Conservation (phyloP, 2,797 vertebrate genomes). For the Tympanoctomys barrerae region DNA sequence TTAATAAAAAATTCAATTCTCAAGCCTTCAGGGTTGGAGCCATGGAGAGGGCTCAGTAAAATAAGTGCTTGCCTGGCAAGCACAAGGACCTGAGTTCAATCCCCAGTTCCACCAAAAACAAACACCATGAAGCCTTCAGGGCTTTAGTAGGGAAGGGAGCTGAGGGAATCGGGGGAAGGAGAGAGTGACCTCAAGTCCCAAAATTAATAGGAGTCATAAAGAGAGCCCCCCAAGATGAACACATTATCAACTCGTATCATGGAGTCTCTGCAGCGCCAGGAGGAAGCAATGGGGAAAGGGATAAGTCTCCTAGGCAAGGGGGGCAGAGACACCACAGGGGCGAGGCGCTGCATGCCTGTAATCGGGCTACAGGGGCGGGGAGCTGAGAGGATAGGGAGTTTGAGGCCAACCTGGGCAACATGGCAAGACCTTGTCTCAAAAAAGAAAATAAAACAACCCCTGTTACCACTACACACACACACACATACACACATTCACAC, state of each 20-base stretch:
- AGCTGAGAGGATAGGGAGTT: not conserved
- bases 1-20: slow-evolving; percentile 39
- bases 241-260: not conserved
- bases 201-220: slow-evolving; percentile 6
- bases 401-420: not conserved
- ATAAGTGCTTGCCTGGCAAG: too few relatives aligned
- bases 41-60: too few relatives aligned
- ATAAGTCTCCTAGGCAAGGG: not conserved
- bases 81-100: too few relatives aligned
- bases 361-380: not conserved
- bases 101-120: too few relatives aligned
- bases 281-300: not conserved
- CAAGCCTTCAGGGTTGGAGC: not conserved
- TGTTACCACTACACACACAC: not conserved
- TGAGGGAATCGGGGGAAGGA: too few relatives aligned
- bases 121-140: too few relatives aligned
- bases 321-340: not conserved
- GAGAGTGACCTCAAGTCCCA: not conserved
- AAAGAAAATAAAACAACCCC: not conserved
- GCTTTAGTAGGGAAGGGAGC: not conserved
- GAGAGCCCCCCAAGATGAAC: not conserved
- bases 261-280: not conserved
- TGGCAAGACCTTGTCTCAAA: not conserved
- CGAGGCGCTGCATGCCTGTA: not conserved
- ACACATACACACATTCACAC: too few relatives aligned